Conservation (phyloP, 2,113 vertebrate genomes). For the Plectropomus leopardus region DNA sequence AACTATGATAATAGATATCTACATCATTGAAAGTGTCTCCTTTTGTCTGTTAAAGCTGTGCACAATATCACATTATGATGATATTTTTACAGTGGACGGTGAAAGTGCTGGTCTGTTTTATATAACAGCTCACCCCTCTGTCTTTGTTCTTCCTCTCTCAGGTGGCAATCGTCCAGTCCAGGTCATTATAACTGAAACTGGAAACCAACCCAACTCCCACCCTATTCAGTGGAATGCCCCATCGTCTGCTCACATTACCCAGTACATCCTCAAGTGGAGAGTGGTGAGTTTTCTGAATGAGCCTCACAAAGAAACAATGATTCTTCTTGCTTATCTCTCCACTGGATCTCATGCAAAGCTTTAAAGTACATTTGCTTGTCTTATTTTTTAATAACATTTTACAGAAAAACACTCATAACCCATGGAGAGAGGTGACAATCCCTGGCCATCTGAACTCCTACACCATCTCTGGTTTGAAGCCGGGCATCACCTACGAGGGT, state of each 20-base stretch:
- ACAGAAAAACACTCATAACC: slow-evolving; percentile 89
- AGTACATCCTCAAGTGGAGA: slow-evolving; percentile 95
- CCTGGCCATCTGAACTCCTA: slow-evolving; percentile 95
- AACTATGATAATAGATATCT: not conserved
- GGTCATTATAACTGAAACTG: slow-evolving; percentile 93
- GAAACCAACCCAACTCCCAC: slow-evolving; percentile 93
- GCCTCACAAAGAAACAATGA: not conserved
- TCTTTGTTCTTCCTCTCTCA: slow-evolving; percentile 37
- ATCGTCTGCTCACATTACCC: slow-evolving; percentile 90
- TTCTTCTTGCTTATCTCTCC: too few species aligned
- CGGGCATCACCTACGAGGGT: slow-evolving; percentile 94
- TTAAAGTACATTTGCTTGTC: not conserved
- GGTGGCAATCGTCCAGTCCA: slow-evolving; percentile 92
- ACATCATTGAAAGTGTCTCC: not conserved
- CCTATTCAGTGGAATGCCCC: slow-evolving; percentile 96
- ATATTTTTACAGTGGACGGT: not conserved
- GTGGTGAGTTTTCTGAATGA: slow-evolving; percentile 80
- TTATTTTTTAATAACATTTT: not conserved
- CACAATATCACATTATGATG: too few species aligned
- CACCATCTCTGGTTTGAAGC: slow-evolving; percentile 93
- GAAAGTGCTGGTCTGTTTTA: slow-evolving; percentile 2
- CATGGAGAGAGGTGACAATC: slow-evolving; percentile 92
- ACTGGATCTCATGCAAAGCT: not conserved
- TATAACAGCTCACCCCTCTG: not conserved
- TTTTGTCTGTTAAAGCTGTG: not conserved